Percentiles rank a stretch among this genome's conserved stretches.
Evolutionary conservation across 1,140 invertebrate species (phyloP).

Genomic region (Ylistrum balloti): DNA sequence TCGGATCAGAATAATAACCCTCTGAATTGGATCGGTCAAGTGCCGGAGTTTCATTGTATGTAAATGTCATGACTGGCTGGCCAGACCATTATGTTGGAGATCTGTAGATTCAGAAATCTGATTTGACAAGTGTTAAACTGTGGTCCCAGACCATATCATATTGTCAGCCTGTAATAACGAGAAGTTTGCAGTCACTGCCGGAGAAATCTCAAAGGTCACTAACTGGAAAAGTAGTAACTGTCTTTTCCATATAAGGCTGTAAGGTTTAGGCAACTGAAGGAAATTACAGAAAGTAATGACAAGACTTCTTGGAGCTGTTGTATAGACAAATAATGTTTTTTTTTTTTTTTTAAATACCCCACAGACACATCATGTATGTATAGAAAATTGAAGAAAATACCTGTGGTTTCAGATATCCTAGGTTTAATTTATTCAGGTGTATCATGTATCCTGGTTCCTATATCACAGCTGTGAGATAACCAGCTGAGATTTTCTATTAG

Average conservation of each 20-base stretch:
- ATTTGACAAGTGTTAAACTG: constrained; percentile 35
- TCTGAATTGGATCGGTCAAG: constrained; percentile 4
- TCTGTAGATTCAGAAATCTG: background rate
- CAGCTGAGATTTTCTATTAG: background rate
- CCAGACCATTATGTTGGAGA: background rate
- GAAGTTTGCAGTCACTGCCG: background rate
- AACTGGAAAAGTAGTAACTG: background rate
- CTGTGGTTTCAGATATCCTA: background rate
- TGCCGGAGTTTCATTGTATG: background rate
- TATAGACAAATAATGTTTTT: background rate
- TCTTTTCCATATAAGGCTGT: background rate
- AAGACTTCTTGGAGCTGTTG: background rate
- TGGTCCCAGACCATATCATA: constrained; percentile 35
- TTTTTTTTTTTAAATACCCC: background rate
- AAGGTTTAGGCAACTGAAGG: background rate
- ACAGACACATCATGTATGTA: background rate
- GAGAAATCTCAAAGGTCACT: background rate
- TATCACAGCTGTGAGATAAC: background rate
- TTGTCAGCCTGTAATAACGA: background rate
- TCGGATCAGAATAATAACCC: background rate
- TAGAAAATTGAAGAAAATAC: background rate
- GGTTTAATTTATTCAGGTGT: background rate
- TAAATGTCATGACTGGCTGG: background rate
- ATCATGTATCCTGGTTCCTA: background rate
- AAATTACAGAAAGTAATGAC: too few relatives aligned